Base-by-base conservation (phyloP, 2,888 invertebrate species). In the Limnephilus lunatus region DNA sequence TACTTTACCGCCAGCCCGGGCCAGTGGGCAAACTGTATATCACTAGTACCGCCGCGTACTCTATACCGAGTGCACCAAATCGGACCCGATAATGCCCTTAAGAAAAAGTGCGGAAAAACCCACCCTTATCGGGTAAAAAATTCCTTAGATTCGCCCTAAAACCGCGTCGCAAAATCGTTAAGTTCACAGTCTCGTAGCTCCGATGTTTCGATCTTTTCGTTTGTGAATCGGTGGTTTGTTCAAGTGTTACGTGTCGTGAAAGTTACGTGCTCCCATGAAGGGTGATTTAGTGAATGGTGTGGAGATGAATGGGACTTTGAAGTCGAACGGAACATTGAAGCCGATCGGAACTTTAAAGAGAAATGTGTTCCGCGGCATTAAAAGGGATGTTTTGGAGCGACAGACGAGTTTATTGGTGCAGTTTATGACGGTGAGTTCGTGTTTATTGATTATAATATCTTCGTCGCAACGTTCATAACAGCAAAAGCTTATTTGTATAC, bases 361-460 rank as follows among this genome's bases (percentile, higher is more conserved):
- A 94, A 97, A 97, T 95, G 97, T 97, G 94, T 98, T 98, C 95
- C 97, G 98, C 94, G 98, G 98, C 81, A 96, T 98, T 92, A 98
- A 97, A 94, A 98, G 97, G 95, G 97, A 98, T 94, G 96, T 97
- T 94, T 95, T 98, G 94, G 97, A 97, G 94, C 96, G 97, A 94
- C 97, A 97, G 95, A 97, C 97, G n/a, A 97, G 97, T 94, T 95
- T 97, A 94, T 96, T 97, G 94, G 97, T 98, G 94, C 97, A 97
- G 95, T 97, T 97, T 90, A 98, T 98, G 98, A 98, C 98, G 95
- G 98, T 98, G 96, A 97, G 98, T 97, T 93, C 93, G 89, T 82
- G 90, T 31, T 44, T 90, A 85, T 68, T 31, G 53, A 85, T 85
- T 90, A 81, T 90, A 87, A 68, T 9, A 25, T 68, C 25, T n/a